Base-by-base conservation (phyloP, 2,888 invertebrate species). In the Erebia epiphron region DNA sequence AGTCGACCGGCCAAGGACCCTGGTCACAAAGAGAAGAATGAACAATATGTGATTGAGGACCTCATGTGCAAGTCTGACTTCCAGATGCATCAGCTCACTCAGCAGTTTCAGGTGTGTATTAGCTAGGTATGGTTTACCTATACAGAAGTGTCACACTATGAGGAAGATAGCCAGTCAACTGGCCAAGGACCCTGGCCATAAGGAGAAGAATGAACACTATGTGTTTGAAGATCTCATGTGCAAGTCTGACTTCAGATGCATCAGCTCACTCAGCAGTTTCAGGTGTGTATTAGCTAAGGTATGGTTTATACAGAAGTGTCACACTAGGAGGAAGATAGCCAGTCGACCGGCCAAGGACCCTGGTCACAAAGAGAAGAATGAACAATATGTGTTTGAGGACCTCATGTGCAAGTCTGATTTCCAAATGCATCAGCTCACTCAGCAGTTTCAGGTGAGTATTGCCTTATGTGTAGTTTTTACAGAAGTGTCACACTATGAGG, bases 241-340 rank as follows among this genome's bases (percentile, higher is more conserved):
- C 83, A 95, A 97, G 95, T 98, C 98, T 0, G 99, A 99, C 92
- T 99, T 87, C 98, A 99, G 87, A 96, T 99, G 75, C 96, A 97
- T 86, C 95, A 96, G 79, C 91, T 98, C 62, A 96, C 97, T 35
- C 90, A 94, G 78, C 94, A 94, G 68, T 95, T 97, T 84, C 90
- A 90, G 82, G 96, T 96, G 81, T 88, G 84, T 83, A 16, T 11
- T 11, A 49, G 3, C 14, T 43, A 9, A 7, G 21, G 21, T 21
- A 2, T 2, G 21, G 21, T 1, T 21, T 21, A 21, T 21, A 21
- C 21, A 21, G 21, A 21, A 21, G 21, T 21, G 21, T 21, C 21
- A 92, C 0, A 92, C 94, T 78, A 84, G 96, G 58, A 86, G 94
- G 70, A 89, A 94, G 76, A 97, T 99, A 75, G 96, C 98, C 0